Evolutionary conservation across 2,113 vertebrate genomes (phyloP), one percentile per base, ranked within the genome.

Genomic region (Drymodes brunneopygia): DNA sequence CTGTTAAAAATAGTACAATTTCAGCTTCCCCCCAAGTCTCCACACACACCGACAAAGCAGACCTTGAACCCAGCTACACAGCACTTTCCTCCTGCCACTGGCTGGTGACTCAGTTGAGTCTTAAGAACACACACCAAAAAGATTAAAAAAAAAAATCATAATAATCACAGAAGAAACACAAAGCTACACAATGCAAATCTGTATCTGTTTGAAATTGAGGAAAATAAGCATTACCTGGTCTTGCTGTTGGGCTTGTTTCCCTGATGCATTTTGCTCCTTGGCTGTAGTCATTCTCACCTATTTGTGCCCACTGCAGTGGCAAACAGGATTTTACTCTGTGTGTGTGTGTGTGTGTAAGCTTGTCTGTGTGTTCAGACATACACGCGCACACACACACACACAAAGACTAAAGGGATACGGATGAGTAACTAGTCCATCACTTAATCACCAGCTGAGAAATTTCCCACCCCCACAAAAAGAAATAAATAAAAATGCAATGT

Each of bases 271-370:
- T 90, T 98, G 96, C 90, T 99, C 99, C 98, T 99, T 99, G 92
- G 98, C 98, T 56, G 99, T 99, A 96, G 99, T 99, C 99, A 99
- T 99, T 98, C 91, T 98, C 95, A 95, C 96, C 96, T 91, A 96
- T 95, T 96, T 93, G 93, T 93, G 94, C 95, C 83, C 95, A 87
- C 95, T 95, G 92, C 96, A 78, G 97, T 79, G 91, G 92, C 96
- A 96, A 97, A 81, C 42, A 88, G 94, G 94, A 36, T 94, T 92
- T 91, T 91, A 84, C 94, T 44, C 64, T 81, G 72, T 88, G 86
- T 81, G 91, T 67, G 73, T 71, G 91, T 60, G 94, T 74, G 85
- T 86, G 88, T 91, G 81, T 80, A 73, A 95, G 92, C 85, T 80
- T 8, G 84, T 75, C 92, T 93, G 71, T 79, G 90, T 95, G 86